Conservation (phyloP, 2,888 invertebrate species). For the Andrena minutula region DNA sequence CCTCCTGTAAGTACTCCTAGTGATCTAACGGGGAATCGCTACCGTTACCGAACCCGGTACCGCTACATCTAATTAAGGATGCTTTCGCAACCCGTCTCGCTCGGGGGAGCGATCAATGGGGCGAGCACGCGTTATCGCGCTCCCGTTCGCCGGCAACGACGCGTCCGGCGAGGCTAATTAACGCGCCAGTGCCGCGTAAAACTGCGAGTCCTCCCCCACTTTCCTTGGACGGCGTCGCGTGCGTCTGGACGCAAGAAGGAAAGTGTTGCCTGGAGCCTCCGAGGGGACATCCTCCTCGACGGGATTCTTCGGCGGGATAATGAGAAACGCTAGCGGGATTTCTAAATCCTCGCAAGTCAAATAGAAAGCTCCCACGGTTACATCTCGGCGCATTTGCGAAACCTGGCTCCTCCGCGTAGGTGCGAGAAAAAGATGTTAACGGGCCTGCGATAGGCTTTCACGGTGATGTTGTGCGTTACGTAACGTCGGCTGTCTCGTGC, state of each 20-base stretch:
- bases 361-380: constrained; percentile 52
- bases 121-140: constrained; percentile 3
- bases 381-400: constrained; percentile 30
- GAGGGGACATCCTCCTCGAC: too few relatives aligned
- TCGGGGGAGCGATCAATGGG: constrained; percentile 26
- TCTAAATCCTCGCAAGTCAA: constrained; percentile 2
- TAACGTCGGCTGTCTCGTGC: constrained; percentile 71
- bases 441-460: constrained; percentile 74
- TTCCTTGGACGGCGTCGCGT: too few relatives aligned
- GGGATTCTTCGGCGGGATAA: too few relatives aligned
- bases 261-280: too few relatives aligned
- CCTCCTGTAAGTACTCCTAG: constrained; percentile 79
- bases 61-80: neutral
- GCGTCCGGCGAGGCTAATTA: constrained; percentile 4
- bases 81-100: constrained; percentile 30
- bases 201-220: too few relatives aligned
- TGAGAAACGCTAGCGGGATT: too few relatives aligned
- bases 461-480: constrained; percentile 76
- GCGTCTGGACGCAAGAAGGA: too few relatives aligned
- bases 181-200: neutral
- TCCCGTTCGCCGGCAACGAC: constrained; percentile 19
- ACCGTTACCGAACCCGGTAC: neutral
- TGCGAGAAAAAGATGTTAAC: constrained; percentile 61
- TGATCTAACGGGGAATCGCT: neutral
- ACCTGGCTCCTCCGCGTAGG: constrained; percentile 14